Percentiles rank a stretch among this genome's conserved stretches.
Conservation (phyloP, 2,113 vertebrate genomes). For the Terrapene triunguis region DNA sequence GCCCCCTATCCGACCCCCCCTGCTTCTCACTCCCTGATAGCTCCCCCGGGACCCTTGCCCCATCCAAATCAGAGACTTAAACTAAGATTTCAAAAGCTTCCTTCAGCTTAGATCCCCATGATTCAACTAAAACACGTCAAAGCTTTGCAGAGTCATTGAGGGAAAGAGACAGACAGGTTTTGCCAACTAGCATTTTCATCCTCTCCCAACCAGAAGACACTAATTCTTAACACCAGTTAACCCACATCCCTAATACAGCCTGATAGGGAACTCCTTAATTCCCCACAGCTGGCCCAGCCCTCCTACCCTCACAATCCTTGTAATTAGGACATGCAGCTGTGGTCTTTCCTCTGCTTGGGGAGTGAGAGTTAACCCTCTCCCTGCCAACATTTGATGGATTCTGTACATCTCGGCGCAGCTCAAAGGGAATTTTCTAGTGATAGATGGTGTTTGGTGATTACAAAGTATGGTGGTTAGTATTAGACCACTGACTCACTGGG, state of each 20-base stretch:
- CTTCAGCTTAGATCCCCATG: not conserved
- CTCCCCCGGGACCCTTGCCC: too few relatives aligned
- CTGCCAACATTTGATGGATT: constrained; percentile 13
- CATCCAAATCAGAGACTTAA: not conserved
- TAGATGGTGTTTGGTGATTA: not conserved
- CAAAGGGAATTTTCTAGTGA: not conserved
- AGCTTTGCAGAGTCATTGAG: not conserved
- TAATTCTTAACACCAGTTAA: not conserved
- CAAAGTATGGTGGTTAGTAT: not conserved
- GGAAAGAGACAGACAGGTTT: not conserved
- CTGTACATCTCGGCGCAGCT: not conserved
- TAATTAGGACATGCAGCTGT: constrained; percentile 57
- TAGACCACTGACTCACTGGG: not conserved
- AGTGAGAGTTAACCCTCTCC: constrained; percentile 50
- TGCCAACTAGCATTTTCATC: not conserved
- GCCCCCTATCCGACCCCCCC: too few relatives aligned
- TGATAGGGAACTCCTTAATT: constrained; percentile 68
- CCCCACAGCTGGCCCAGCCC: constrained; percentile 48
- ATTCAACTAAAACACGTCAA: not conserved
- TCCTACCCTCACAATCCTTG: constrained; percentile 25
- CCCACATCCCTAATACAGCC: not conserved
- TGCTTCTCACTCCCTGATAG: too few relatives aligned
- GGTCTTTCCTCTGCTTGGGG: not conserved
- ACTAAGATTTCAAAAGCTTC: not conserved
- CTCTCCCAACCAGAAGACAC: not conserved